phyloP scores from a whole-genome alignment of 2,113 vertebrate species.

The Laticauda colubrina region DNA sequence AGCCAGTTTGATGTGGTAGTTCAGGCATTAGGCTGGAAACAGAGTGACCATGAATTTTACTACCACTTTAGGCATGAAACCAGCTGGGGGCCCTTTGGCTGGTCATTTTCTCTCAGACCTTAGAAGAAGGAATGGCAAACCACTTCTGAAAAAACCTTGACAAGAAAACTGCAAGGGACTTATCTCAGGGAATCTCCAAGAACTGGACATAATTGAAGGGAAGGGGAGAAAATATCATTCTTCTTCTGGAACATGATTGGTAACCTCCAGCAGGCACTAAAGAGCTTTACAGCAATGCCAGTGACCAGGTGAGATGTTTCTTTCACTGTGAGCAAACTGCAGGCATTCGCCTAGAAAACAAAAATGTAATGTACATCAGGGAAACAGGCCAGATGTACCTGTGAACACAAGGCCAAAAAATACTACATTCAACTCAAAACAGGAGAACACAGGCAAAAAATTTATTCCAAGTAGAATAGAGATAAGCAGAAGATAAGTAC shows the following conservation, averaged over 20 bases:
- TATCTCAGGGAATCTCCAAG: neutral
- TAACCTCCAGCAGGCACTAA: neutral
- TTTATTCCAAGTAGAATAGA: neutral
- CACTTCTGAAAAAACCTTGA: neutral
- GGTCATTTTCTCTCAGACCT: neutral
- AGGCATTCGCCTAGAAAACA: neutral
- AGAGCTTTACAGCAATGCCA: neutral
- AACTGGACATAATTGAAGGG: neutral
- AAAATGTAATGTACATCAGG: neutral
- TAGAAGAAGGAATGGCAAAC: neutral
- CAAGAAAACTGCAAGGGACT: neutral
- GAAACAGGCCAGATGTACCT: neutral
- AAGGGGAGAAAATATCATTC: neutral
- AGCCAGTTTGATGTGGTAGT: neutral
- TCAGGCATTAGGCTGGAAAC: neutral
- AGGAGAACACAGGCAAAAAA: neutral
- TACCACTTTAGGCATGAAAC: neutral
- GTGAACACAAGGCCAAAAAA: neutral
- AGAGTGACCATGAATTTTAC: neutral
- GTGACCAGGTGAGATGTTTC: neutral
- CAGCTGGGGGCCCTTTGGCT: neutral
- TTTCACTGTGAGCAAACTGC: neutral
- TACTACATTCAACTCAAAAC: neutral
- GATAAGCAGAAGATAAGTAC: neutral
- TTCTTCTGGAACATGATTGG: neutral